Evolutionary conservation across 2,797 vertebrate genomes (phyloP), one percentile per base, ranked within the genome.

Genomic region (Poeciliopsis gracilis): DNA sequence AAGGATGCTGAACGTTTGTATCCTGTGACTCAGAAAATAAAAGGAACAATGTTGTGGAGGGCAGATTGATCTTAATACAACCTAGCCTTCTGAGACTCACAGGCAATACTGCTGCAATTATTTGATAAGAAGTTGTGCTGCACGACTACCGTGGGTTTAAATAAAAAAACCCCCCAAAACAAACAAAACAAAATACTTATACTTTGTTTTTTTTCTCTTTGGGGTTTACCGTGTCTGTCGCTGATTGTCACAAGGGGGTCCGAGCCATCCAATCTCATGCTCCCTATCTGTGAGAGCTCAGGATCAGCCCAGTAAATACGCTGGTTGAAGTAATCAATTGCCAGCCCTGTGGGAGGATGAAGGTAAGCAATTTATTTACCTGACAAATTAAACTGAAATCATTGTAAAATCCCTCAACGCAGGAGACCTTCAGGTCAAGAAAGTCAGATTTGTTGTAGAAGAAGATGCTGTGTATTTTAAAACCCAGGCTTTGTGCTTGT

Each of bases 261-360:
- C 0, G 97, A 98, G 4, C 98, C 98, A 79, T 99, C 98, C 63
- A 98, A 96, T 75, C 96, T 95, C 90, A 99, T 95, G 30, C 98
- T 99, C 61, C 98, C 98, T 84, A 99, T 98, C 59, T 97, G 86
- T 2, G 98, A 99, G 28, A 99, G 95, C 88, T 99, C 98, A 66
- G 97, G 96, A 91, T 99, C 98, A 72, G 98, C 98, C 98, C 98
- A 99, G 89, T 98, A 99, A 84, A 99, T 94, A 72, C 97, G 97
- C 61, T 98, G 98, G 89, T 97, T 97, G 88, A 97, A 99, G 82
- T 96, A 97, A 96, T 99, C 98, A 89, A 99, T 96, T 10, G 97
- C 96, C 73, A 99, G 94, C 82, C 98, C 98, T 99, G 89, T 88
- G 89, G 91, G 88, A 82, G 80, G 82, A 92, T 79, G 84, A 89